Percentiles rank a stretch among this genome's conserved stretches.
phyloP scores from a whole-genome alignment of 2,888 invertebrate genomes.

The Heliconius sara region DNA sequence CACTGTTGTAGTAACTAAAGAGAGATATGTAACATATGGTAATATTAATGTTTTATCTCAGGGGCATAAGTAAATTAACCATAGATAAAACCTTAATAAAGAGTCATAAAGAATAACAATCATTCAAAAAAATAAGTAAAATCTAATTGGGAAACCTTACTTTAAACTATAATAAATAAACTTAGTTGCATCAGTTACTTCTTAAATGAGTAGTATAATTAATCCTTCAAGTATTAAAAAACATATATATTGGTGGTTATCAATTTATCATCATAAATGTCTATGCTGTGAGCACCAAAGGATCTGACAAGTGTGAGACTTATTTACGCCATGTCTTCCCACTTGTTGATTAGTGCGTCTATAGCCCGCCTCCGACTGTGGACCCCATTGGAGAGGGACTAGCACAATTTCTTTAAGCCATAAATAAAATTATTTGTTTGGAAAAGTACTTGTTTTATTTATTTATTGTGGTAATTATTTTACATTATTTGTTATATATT shows the following conservation, averaged over 20 bases:
- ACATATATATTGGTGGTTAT: constrained; percentile 1
- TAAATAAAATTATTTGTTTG: constrained; percentile 72
- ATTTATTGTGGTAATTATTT: constrained; percentile 45
- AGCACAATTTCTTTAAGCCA: constrained; percentile 69
- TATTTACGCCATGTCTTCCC: constrained; percentile 68
- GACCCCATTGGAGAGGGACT: constrained; percentile 65
- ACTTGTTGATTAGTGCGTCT: constrained; percentile 51
- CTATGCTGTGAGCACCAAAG: constrained; percentile 64
- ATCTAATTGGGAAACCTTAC: neutral
- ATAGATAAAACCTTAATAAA: neutral
- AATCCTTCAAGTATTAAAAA: too few relatives aligned
- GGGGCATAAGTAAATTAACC: too few relatives aligned
- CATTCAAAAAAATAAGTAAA: neutral
- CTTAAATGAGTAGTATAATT: neutral
- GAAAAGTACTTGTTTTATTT: constrained; percentile 72
- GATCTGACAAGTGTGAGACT: constrained; percentile 64
- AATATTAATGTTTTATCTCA: too few relatives aligned
- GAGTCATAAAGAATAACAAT: neutral
- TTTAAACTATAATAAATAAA: neutral
- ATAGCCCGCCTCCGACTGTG: constrained; percentile 63
- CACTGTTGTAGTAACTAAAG: neutral
- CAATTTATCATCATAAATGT: constrained; percentile 25
- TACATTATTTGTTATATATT: constrained; percentile 41
- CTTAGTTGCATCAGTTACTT: neutral
- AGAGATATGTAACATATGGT: too few relatives aligned